These are phyloP conservation scores for Hemitrygon akajei DNA, from an alignment of 2,797 vertebrate genomes.

Conservation along the genomic window DNA sequence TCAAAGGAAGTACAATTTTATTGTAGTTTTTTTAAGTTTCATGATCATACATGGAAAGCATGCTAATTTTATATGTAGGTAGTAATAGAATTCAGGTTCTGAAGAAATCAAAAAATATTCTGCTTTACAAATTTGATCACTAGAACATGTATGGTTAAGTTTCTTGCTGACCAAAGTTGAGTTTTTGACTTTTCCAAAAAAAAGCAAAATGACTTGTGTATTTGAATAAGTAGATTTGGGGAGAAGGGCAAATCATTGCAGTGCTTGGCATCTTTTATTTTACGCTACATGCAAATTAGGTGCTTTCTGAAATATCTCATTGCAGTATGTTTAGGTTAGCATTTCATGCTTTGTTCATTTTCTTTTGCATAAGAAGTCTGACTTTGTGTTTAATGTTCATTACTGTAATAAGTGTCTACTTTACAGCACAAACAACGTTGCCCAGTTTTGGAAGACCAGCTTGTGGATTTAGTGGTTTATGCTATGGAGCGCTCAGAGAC, in stretches of 20 bases:
- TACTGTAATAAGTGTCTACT: slow-evolving; percentile 62
- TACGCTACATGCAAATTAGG: slow-evolving; percentile 37
- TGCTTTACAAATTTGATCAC: slow-evolving; percentile 2
- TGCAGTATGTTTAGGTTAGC: slow-evolving; percentile 34
- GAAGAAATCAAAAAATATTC: slow-evolving; percentile 10
- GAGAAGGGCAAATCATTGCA: slow-evolving; percentile 39
- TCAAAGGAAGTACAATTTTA: slow-evolving; percentile 29
- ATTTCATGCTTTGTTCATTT: slow-evolving; percentile 33
- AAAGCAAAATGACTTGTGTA: slow-evolving; percentile 55
- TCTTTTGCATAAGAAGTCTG: slow-evolving; percentile 25
- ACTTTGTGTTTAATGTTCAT: slow-evolving; percentile 47
- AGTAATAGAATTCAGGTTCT: slow-evolving; percentile 34
- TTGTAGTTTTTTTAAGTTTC: slow-evolving; percentile 28
- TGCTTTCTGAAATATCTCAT: slow-evolving; percentile 38
- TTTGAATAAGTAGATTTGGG: slow-evolving; percentile 48
- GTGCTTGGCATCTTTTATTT: slow-evolving; percentile 47
- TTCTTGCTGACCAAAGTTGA: slow-evolving; percentile 36
- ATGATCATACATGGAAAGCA: slow-evolving; percentile 31
- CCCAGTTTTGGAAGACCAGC: slow-evolving; percentile 94
- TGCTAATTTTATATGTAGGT: slow-evolving; percentile 38
- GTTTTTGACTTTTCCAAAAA: slow-evolving; percentile 36
- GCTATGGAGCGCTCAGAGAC: slow-evolving; percentile 98
- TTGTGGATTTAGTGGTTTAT: slow-evolving; percentile 97
- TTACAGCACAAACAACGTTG: slow-evolving; percentile 96
- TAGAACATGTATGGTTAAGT: slow-evolving; percentile 25